Percentiles rank a stretch among this genome's conserved stretches.
phyloP scores from a whole-genome alignment of 2,797 vertebrate species.

The Chromobotia macracanthus region DNA sequence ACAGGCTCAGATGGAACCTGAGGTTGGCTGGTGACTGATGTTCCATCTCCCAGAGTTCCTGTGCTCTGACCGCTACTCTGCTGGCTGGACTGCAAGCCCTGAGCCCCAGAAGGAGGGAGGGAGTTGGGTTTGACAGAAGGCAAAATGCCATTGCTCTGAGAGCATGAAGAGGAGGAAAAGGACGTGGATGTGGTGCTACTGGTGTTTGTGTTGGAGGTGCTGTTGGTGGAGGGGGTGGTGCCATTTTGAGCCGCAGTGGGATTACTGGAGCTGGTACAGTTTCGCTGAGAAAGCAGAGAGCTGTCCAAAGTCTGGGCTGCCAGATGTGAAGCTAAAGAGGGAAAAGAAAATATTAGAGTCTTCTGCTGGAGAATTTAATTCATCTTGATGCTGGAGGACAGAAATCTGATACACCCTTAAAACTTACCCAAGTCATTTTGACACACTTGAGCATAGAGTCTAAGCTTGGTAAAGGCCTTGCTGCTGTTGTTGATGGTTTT shows the following conservation, averaged over 20 bases:
- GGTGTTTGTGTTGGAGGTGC: slow-evolving; percentile 70
- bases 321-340: slow-evolving; percentile 90
- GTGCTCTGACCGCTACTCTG: slow-evolving; percentile 80
- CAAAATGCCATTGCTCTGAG: slow-evolving; percentile 73
- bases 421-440: slow-evolving; percentile 91
- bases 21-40: slow-evolving; percentile 76
- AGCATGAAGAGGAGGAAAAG: slow-evolving; percentile 70
- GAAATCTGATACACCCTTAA: background rate
- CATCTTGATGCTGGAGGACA: background rate
- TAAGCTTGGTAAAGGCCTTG: slow-evolving; percentile 93
- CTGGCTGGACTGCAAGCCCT: slow-evolving; percentile 81
- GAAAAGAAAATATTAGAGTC: background rate
- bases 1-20: slow-evolving; percentile 84
- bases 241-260: slow-evolving; percentile 71
- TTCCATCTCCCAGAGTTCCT: slow-evolving; percentile 79
- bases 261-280: slow-evolving; percentile 74
- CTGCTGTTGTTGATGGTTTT: slow-evolving; percentile 84
- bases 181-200: slow-evolving; percentile 54
- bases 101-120: slow-evolving; percentile 86
- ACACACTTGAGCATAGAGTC: slow-evolving; percentile 98
- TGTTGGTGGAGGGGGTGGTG: slow-evolving; percentile 72
- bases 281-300: slow-evolving; percentile 90
- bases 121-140: slow-evolving; percentile 86
- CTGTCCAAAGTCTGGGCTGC: slow-evolving; percentile 92
- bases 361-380: background rate